phyloP scores from a whole-genome alignment of 2,113 vertebrate genomes.

The Campylorhamphus procurvoides region DNA sequence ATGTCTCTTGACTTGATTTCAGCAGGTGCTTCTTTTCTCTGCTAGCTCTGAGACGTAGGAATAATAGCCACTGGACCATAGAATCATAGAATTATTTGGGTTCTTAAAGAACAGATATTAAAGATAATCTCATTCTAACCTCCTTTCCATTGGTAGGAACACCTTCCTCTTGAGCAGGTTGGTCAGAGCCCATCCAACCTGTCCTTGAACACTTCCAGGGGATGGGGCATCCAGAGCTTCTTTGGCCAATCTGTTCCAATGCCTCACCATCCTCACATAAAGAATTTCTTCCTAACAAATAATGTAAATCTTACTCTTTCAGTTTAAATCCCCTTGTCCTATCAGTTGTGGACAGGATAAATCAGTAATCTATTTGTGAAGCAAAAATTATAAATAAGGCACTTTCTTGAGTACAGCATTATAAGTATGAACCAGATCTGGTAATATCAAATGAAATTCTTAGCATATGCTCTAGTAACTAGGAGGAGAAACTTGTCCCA shows the following conservation, averaged over 20 bases:
- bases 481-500: neutral
- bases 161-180: neutral
- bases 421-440: neutral
- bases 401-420: neutral
- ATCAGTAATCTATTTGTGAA: neutral
- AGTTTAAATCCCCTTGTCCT: neutral
- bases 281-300: neutral
- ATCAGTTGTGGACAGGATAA: neutral
- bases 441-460: neutral
- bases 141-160: neutral
- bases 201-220: neutral
- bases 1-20: neutral
- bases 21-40: neutral
- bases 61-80: neutral
- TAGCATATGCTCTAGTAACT: neutral
- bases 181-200: neutral
- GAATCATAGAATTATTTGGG: neutral
- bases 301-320: neutral
- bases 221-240: neutral
- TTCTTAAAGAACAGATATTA: neutral
- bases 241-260: neutral
- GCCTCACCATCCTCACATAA: neutral
- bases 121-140: neutral
- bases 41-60: neutral
- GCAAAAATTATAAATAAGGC: neutral